phyloP scores from a whole-genome alignment of 2,888 invertebrate genomes.

The Iphiclides podalirius region DNA sequence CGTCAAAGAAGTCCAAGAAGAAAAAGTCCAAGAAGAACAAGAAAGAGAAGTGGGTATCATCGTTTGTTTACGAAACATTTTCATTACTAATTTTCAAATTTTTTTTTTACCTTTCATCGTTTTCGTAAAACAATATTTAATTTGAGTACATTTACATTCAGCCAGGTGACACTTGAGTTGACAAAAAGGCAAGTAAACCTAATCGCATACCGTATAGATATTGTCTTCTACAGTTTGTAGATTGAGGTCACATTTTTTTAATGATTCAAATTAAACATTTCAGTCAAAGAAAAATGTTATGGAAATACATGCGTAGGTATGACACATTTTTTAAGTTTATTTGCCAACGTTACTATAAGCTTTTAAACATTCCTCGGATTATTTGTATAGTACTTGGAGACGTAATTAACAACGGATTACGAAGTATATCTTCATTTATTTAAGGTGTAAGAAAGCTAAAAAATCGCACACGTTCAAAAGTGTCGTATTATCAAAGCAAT shows the following conservation, averaged over 20 bases:
- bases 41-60: conserved; percentile 84
- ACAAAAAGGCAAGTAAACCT: conserved; percentile 67
- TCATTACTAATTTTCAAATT: conserved; percentile 33
- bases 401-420: too few relatives aligned
- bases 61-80: conserved; percentile 24
- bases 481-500: too few relatives aligned
- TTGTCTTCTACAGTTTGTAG: neutral
- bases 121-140: neutral
- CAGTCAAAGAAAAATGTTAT: conserved; percentile 72
- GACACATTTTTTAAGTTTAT: conserved; percentile 27
- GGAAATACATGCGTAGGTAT: conserved; percentile 70
- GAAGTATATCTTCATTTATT: too few relatives aligned
- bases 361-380: too few relatives aligned
- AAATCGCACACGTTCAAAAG: too few relatives aligned
- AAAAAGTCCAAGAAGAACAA: conserved; percentile 89
- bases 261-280: conserved; percentile 44
- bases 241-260: neutral
- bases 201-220: conserved; percentile 5
- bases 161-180: conserved; percentile 67
- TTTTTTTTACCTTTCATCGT: conserved; percentile 46
- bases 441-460: too few relatives aligned
- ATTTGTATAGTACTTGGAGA: too few relatives aligned
- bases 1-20: conserved; percentile 87
- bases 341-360: too few relatives aligned
- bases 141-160: conserved; percentile 49